A percentile compares a stretch with the other conserved stretches of the same genome.
phyloP scores from a whole-genome alignment of 2,113 vertebrate genomes.

The Elanoides forficatus region DNA sequence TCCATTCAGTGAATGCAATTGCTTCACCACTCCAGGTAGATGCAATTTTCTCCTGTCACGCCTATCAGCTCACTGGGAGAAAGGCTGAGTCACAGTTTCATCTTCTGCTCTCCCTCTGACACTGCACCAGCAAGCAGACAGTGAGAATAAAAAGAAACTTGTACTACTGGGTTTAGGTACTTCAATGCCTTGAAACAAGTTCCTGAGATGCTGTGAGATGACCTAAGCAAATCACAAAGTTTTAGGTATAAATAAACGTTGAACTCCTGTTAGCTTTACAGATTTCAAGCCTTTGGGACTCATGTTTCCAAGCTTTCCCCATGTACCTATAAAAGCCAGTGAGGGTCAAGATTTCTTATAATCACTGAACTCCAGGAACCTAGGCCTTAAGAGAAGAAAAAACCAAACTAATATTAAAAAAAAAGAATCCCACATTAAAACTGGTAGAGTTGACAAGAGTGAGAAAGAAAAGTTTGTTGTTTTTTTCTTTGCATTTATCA shows the following conservation, averaged over 20 bases:
- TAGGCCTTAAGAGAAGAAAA: not conserved
- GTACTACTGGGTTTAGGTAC: not conserved
- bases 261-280: not conserved
- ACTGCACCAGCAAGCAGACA: not conserved
- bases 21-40: not conserved
- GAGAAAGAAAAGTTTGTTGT: not conserved
- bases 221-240: not conserved
- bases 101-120: not conserved
- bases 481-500: not conserved
- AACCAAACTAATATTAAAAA: not conserved
- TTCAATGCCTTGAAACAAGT: not conserved
- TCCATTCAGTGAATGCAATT: not conserved
- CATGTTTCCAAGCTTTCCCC: not conserved
- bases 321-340: not conserved
- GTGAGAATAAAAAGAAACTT: not conserved
- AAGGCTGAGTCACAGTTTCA: not conserved
- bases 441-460: not conserved
- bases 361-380: not conserved
- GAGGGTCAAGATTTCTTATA: not conserved
- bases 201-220: not conserved
- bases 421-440: not conserved
- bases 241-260: not conserved
- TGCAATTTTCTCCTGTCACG: not conserved
- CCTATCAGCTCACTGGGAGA: rapidly evolving
- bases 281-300: not conserved